These are phyloP conservation scores for Montipora capitata DNA, from an alignment of 92 coral and sea anemone genomes.

Conservation along the genomic window DNA sequence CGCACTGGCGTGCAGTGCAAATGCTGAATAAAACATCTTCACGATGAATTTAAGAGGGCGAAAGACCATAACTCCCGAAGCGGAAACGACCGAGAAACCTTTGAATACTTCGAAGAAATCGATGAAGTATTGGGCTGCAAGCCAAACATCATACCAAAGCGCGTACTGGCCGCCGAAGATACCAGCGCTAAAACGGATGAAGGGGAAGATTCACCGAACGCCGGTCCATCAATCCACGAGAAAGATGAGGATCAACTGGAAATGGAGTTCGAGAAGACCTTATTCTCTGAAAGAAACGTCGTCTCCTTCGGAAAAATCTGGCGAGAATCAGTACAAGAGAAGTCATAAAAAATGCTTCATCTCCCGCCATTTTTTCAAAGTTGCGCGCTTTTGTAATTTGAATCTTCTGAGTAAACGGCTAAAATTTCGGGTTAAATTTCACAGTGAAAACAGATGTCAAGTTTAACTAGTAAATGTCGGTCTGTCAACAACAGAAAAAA, in stretches of 20 bases:
- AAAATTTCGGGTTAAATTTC: too few species aligned
- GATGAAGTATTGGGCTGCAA: conserved; percentile 35
- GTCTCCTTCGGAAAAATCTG: too few species aligned
- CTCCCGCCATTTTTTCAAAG: too few species aligned
- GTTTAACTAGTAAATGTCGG: too few species aligned
- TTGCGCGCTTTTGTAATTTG: too few species aligned
- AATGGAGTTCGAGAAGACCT: conserved; percentile 26
- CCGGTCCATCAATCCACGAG: background rate
- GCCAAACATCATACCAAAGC: conserved; percentile 32
- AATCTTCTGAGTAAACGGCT: too few species aligned
- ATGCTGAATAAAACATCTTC: conserved; percentile 57
- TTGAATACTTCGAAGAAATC: conserved; percentile 32
- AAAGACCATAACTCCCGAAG: conserved; percentile 62
- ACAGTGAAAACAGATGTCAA: too few species aligned
- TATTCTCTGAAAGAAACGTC: background rate
- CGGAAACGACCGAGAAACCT: conserved; percentile 54
- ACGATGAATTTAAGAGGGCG: conserved; percentile 71
- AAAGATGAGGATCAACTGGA: conserved; percentile 12
- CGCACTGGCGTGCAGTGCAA: conserved; percentile 46
- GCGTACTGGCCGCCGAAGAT: conserved; percentile 19
- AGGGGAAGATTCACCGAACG: conserved; percentile 12
- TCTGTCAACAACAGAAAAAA: too few species aligned
- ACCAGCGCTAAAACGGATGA: conserved; percentile 4
- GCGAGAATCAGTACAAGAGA: too few species aligned
- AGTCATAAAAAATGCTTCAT: too few species aligned